Conservation (phyloP, 2,888 invertebrate genomes). For the Chromoteleia sp. region DNA sequence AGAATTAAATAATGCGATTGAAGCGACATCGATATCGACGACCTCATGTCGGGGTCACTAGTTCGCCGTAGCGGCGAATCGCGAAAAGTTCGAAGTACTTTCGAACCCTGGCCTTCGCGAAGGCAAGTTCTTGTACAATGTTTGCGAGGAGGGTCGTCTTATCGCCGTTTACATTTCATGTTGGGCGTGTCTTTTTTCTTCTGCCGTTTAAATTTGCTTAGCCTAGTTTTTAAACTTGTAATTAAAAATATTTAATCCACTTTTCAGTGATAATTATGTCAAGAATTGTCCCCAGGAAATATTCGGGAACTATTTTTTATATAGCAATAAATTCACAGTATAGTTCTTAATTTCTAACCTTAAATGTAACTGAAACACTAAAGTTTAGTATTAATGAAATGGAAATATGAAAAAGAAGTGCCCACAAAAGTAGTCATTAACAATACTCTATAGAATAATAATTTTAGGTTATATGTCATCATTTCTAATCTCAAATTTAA, state of each 20-base stretch:
- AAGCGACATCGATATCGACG: constrained; percentile 61
- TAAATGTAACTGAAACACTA: no score
- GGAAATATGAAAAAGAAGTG: no score
- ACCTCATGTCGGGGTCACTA: constrained; percentile 67
- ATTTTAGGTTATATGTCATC: no score
- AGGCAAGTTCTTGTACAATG: constrained; percentile 52
- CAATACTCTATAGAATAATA: no score
- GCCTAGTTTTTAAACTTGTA: constrained; percentile 25
- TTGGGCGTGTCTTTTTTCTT: constrained; percentile 63
- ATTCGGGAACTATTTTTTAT: no score
- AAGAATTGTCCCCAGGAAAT: no score
- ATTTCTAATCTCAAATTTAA: no score
- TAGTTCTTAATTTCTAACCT: no score
- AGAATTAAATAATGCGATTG: constrained; percentile 34
- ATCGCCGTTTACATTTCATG: constrained; percentile 62
- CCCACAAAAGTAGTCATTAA: no score
- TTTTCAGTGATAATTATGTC: no score
- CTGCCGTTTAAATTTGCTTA: constrained; percentile 54
- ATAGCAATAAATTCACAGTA: no score
- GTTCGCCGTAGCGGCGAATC: constrained; percentile 57
- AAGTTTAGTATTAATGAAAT: no score
- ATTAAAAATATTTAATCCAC: not conserved
- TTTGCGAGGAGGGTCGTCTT: constrained; percentile 69
- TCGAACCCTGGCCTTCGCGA: constrained; percentile 67
- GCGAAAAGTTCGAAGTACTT: constrained; percentile 71